Conservation (phyloP, 2,113 vertebrate species). For the Actinemys pallida region DNA sequence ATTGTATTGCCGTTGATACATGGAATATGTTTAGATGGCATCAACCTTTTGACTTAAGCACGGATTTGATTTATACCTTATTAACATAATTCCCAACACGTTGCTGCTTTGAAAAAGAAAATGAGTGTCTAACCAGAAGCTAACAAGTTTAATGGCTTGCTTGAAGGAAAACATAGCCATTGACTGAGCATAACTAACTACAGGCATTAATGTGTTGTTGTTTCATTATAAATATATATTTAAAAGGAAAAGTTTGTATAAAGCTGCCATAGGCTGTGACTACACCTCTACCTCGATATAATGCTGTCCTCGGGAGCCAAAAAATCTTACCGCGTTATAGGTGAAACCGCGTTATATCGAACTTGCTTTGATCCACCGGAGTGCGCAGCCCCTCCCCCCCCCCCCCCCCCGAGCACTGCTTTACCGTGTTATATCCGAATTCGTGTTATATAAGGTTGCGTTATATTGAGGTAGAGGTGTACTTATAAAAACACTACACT, state of each 20-base stretch:
- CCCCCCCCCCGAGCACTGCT: too few species aligned
- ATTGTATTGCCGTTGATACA: conserved; percentile 61
- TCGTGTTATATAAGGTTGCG: too few species aligned
- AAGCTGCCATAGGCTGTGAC: background rate
- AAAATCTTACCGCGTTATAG: too few species aligned
- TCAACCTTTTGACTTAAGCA: conserved; percentile 72
- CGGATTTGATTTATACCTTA: conserved; percentile 76
- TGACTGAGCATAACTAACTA: conserved; percentile 64
- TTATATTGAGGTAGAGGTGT: too few species aligned
- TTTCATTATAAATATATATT: background rate
- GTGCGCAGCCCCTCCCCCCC: too few species aligned
- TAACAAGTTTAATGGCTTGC: conserved; percentile 75
- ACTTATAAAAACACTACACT: background rate
- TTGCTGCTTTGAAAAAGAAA: conserved; percentile 63
- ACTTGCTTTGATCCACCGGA: too few species aligned
- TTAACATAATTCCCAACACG: conserved; percentile 71
- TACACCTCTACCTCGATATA: too few species aligned
- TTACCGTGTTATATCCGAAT: too few species aligned
- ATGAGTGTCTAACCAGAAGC: conserved; percentile 69
- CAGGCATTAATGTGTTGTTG: conserved; percentile 34
- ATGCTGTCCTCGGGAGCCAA: too few species aligned
- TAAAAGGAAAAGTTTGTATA: background rate
- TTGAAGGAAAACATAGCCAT: conserved; percentile 62
- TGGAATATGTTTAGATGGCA: conserved; percentile 60
- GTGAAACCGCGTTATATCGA: too few species aligned